These are phyloP conservation scores for Portunus trituberculatus DNA, from an alignment of 1,140 invertebrate genomes.

Conservation along the genomic window DNA sequence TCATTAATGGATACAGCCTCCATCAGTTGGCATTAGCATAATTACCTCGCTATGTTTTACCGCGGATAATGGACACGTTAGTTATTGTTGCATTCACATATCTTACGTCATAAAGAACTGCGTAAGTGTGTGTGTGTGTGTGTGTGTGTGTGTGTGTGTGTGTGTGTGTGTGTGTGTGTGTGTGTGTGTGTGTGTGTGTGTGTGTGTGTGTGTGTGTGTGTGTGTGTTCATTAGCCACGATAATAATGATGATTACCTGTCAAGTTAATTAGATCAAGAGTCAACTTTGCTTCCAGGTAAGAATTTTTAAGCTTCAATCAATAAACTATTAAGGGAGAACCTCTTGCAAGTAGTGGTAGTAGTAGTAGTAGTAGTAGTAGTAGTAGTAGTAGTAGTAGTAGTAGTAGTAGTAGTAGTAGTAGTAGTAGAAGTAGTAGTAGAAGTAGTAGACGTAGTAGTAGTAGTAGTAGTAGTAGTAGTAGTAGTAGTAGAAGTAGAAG, in stretches of 20 bases:
- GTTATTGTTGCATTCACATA: not conserved
- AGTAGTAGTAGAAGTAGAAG: slow-evolving; percentile 36
- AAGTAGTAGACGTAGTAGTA: no score
- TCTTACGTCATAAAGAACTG: not conserved
- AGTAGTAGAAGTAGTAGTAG: slow-evolving; percentile 28
- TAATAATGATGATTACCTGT: no score
- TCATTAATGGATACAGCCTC: not conserved
- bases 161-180: no score
- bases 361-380: not conserved
- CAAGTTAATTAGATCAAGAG: no score
- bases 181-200: no score
- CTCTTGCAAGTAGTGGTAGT: slow-evolving; percentile 3
- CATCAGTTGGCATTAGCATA: not conserved
- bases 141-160: no score
- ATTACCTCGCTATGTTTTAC: not conserved
- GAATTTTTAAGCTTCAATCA: no score
- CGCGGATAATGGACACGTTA: not conserved
- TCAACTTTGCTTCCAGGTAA: no score
- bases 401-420: not conserved
- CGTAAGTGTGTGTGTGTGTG: not conserved
- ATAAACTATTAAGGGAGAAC: no score
- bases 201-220: no score
- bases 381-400: slow-evolving; percentile 34
- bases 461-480: not conserved
- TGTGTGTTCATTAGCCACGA: no score